Conservation (phyloP, 30 jellyfish, hydroid and myxozoan species). For the Cassiopea xamachana region DNA sequence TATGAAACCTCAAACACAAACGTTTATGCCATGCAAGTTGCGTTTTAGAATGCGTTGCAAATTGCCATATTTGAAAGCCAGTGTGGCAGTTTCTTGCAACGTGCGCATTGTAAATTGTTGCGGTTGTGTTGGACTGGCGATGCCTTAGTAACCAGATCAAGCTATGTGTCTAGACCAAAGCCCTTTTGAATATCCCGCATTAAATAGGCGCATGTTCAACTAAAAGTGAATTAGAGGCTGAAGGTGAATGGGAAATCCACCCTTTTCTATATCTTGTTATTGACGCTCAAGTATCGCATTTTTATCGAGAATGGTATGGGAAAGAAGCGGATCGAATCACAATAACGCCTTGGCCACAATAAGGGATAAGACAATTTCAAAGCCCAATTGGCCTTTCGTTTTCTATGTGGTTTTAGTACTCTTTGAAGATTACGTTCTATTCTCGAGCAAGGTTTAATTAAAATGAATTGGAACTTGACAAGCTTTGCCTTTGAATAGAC, state of each 20-base stretch:
- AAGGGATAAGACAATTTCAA: constrained; percentile 50
- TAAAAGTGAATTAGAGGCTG: constrained; percentile 52
- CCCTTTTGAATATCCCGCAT: constrained; percentile 58
- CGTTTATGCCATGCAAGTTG: neutral
- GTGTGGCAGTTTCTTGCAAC: neutral
- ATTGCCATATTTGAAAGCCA: neutral
- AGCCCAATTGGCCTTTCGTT: constrained; percentile 66
- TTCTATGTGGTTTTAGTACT: constrained; percentile 57
- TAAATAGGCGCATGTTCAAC: constrained; percentile 54
- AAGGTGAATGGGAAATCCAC: constrained; percentile 77
- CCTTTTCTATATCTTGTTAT: constrained; percentile 75
- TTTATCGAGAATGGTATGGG: constrained; percentile 73
- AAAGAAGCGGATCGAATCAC: constrained; percentile 42
- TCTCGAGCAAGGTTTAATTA: constrained; percentile 63
- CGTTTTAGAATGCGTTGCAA: neutral
- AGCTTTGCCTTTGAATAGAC: constrained; percentile 49
- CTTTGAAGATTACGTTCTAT: constrained; percentile 61
- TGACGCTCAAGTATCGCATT: constrained; percentile 77
- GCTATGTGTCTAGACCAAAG: constrained; percentile 53
- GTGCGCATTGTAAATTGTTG: neutral
- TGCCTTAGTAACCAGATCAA: constrained; percentile 57
- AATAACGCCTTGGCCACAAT: constrained; percentile 65
- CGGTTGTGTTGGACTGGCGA: constrained; percentile 16
- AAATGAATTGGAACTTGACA: constrained; percentile 67
- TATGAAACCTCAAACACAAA: too few relatives aligned